Base-by-base conservation (phyloP, 2,113 vertebrate species). In the Zosterops hypoxanthus region DNA sequence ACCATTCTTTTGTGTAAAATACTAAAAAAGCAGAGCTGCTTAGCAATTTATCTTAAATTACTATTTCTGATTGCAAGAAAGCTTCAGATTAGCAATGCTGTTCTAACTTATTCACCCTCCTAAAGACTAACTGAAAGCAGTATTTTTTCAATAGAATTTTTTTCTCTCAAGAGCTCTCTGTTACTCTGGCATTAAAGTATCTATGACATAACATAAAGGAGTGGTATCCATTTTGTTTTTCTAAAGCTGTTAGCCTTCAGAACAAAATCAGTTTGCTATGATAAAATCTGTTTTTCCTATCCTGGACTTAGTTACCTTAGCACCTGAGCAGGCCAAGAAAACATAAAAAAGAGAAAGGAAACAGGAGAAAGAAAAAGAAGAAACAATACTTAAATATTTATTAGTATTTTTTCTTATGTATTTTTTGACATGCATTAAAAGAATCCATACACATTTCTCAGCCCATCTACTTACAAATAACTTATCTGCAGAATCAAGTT, bases 381-480 rank as follows among this genome's bases (percentile, higher is more conserved):
- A 86, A 73, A 81, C 39, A 91, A 59, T 95, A 89, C 82, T 97
- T 96, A 95, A 98, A 98, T 97, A 97, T 97, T 98, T 95, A 96
- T 96, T 92, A 98, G 95, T 92, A 88, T 93, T 97, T 98, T 98
- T 97, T 97, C 96, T 97, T 93, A 95, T 76, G 77, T 76, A 78
- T 79, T 77, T 97, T 97, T 96, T 88, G 41, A 71, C 96, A 91
- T 52, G 78, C 95, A 97, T 97, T 97, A 98, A 98, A 98, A 97
- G 95, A 99, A 98, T 98, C 98, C 94, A 91, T 94, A 95, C 90
- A 96, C 70, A 97, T 98, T 98, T 97, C 98, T 98, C 98, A 98
- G 98, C 97, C 98, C 97, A 95, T 98, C 98, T 98, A 98, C 97
- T 98, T 98, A 98, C 94, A 98, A 98, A 98, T 97, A 98, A 96